Percentiles rank a stretch among this genome's conserved stretches.
phyloP scores from a whole-genome alignment of 2,888 invertebrate species.

The Heteromurus nitidus region DNA sequence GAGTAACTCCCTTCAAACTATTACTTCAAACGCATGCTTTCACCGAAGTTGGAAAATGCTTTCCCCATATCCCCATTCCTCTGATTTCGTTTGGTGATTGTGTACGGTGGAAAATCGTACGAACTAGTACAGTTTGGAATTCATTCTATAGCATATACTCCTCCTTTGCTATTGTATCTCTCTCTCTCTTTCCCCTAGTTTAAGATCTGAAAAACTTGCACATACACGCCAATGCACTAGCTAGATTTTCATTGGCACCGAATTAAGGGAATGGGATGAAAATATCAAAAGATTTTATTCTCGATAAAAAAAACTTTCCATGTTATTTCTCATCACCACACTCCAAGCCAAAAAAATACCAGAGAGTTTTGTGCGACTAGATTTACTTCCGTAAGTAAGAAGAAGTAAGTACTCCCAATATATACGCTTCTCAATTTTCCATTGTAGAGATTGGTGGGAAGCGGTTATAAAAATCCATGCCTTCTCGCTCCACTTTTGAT shows the following conservation, averaged over 20 bases:
- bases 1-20: too few relatives aligned
- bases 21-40: not conserved
- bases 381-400: not conserved
- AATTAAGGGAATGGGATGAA: constrained; percentile 25
- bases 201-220: not conserved
- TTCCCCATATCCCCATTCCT: too few relatives aligned
- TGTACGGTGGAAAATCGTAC: too few relatives aligned
- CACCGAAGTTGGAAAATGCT: too few relatives aligned
- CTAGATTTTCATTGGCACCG: constrained; percentile 23
- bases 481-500: constrained; percentile 12
- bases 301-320: constrained; percentile 38
- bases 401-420: not conserved
- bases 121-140: too few relatives aligned
- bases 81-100: too few relatives aligned
- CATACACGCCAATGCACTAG: not conserved
- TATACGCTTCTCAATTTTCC: not conserved
- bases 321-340: constrained; percentile 29
- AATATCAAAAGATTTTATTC: constrained; percentile 25
- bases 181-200: not conserved
- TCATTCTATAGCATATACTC: too few relatives aligned
- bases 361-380: not conserved
- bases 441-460: not conserved
- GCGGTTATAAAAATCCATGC: too few relatives aligned
- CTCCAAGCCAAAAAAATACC: constrained; percentile 9
- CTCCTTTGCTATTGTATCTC: constrained; percentile 3